Evolutionary conservation across 2,888 invertebrate species (phyloP).

Genomic region (Philereme transversata): DNA sequence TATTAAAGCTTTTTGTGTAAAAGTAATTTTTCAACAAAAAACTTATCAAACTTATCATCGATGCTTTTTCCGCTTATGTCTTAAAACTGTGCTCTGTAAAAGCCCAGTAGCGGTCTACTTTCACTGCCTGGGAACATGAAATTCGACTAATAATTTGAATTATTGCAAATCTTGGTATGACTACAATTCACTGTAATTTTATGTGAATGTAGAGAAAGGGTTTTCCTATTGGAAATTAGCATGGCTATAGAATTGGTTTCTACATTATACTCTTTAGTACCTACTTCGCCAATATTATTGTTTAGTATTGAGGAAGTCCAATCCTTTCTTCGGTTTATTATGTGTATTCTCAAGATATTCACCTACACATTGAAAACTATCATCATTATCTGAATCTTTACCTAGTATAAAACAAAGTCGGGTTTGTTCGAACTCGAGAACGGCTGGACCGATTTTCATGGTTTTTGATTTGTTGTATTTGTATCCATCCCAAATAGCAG

Average conservation of each 20-base stretch:
- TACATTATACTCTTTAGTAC: slow-evolving; percentile 12
- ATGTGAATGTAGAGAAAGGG: slow-evolving; percentile 57
- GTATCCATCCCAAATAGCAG: too few relatives aligned
- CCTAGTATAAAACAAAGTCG: too few relatives aligned
- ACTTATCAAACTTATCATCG: too few relatives aligned
- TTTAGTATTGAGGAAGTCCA: slow-evolving; percentile 1
- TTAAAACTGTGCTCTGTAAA: slow-evolving; percentile 44
- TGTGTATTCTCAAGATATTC: too few relatives aligned
- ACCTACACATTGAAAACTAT: too few relatives aligned
- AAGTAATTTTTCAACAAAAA: too few relatives aligned
- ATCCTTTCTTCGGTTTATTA: slow-evolving; percentile 11
- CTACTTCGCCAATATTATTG: slow-evolving; percentile 4
- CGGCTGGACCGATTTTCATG: too few relatives aligned
- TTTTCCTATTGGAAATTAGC: slow-evolving; percentile 23
- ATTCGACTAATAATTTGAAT: slow-evolving; percentile 81
- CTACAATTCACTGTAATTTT: slow-evolving; percentile 42
- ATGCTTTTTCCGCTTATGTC: slow-evolving; percentile 30
- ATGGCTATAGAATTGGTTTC: slow-evolving; percentile 3
- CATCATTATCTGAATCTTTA: too few relatives aligned
- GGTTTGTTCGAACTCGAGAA: too few relatives aligned
- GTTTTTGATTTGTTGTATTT: too few relatives aligned
- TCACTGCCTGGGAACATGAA: slow-evolving; percentile 78
- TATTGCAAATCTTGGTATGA: slow-evolving; percentile 57
- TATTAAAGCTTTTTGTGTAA: too few relatives aligned
- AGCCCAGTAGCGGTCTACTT: slow-evolving; percentile 80